Percentiles rank a stretch among this genome's conserved stretches.
Evolutionary conservation across 2,797 vertebrate genomes (phyloP).

Genomic region (Sebastes wilsoni): DNA sequence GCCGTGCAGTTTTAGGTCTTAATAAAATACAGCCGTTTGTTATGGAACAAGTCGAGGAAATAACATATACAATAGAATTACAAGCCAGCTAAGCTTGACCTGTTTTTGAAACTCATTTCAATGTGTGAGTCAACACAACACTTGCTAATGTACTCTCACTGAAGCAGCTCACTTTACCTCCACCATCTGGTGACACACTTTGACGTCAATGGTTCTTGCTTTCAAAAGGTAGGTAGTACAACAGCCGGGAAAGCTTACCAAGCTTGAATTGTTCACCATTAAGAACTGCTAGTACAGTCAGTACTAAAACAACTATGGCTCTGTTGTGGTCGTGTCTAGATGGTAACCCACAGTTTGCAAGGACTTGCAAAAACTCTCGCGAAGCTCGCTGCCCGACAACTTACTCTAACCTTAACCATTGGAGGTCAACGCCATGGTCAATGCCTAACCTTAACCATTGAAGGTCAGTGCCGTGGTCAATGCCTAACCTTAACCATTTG

Average conservation of each 20-base stretch:
- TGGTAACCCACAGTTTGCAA: not conserved
- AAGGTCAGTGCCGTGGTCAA: fast-evolving
- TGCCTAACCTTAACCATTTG: no score
- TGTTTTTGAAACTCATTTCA: not conserved
- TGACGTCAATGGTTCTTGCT: not conserved
- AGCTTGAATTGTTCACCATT: not conserved
- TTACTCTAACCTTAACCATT: no score
- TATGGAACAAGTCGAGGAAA: not conserved
- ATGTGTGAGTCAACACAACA: not conserved
- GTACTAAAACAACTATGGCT: not conserved
- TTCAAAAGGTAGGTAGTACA: not conserved
- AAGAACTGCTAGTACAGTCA: not conserved
- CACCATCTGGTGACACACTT: not conserved
- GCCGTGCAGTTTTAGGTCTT: not conserved
- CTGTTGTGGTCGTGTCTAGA: not conserved
- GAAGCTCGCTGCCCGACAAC: fast-evolving
- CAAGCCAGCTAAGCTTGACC: not conserved
- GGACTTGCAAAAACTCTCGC: no score
- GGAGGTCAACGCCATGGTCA: no score
- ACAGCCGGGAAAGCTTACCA: not conserved
- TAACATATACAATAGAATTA: not conserved
- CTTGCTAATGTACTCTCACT: not conserved
- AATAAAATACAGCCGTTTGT: not conserved
- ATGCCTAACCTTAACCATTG: no score
- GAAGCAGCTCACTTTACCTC: not conserved